A percentile compares a stretch with the other conserved stretches of the same genome.
These are phyloP conservation scores for Automeris io DNA, from an alignment of 2,888 invertebrate species.

Conservation along the genomic window DNA sequence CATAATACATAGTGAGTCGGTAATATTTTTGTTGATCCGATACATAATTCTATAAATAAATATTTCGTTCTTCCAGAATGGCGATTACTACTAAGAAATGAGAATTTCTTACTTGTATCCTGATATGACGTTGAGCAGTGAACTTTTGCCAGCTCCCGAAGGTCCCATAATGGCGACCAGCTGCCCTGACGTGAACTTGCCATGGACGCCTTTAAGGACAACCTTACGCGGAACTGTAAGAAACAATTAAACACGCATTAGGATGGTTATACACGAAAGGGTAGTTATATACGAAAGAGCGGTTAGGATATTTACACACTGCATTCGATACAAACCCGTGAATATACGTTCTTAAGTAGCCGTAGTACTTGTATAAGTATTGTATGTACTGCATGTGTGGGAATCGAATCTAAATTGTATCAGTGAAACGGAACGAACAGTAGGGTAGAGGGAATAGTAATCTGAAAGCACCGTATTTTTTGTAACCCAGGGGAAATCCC, in stretches of 20 bases:
- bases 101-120: conserved; percentile 79
- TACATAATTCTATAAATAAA: no score
- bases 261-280: background rate
- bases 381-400: no score
- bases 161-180: conserved; percentile 83
- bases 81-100: background rate
- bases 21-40: no score
- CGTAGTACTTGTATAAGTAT: no score
- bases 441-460: no score
- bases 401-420: no score
- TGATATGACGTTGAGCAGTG: conserved; percentile 85
- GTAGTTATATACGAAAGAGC: background rate
- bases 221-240: conserved; percentile 73
- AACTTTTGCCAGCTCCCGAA: conserved; percentile 86
- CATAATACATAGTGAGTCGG: no score
- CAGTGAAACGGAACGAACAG: no score
- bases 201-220: conserved; percentile 79
- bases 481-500: no score
- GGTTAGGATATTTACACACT: background rate
- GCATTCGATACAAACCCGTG: background rate
- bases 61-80: no score
- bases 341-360: background rate
- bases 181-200: conserved; percentile 79
- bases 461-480: no score
- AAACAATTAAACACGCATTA: conserved; percentile 17